Evolutionary conservation across 2,888 invertebrate species (phyloP).

Genomic region (Entomobrya multifasciata): DNA sequence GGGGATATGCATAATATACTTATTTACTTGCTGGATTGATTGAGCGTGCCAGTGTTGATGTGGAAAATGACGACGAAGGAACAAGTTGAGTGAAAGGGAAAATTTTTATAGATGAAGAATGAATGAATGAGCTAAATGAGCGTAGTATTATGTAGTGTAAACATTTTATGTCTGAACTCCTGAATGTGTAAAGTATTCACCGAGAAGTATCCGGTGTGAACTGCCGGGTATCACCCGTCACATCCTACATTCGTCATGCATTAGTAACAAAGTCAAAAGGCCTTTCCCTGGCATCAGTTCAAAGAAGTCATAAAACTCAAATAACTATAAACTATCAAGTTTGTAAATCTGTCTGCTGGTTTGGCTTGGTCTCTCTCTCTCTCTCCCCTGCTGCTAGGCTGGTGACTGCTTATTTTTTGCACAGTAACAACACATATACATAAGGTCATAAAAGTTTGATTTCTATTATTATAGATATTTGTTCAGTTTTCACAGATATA

Average conservation of each 20-base stretch:
- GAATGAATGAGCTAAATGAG: constrained; percentile 46
- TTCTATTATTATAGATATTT: constrained; percentile 36
- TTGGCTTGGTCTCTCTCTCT: constrained; percentile 22
- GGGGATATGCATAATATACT: not conserved
- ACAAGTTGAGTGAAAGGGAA: not conserved
- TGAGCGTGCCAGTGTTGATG: constrained; percentile 21
- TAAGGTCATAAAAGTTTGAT: constrained; percentile 7
- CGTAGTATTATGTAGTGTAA: not conserved
- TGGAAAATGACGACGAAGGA: constrained; percentile 20
- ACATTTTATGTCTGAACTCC: constrained; percentile 1
- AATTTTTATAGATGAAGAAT: constrained; percentile 30
- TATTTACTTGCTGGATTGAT: constrained; percentile 1
- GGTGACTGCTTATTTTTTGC: not conserved
- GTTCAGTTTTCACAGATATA: constrained; percentile 8
- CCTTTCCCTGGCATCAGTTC: constrained; percentile 67
- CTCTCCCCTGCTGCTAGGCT: not conserved
- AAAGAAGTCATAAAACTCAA: constrained; percentile 70
- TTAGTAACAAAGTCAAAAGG: constrained; percentile 54
- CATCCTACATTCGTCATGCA: constrained; percentile 54
- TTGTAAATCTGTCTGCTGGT: constrained; percentile 30
- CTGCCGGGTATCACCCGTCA: constrained; percentile 45
- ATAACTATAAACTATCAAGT: constrained; percentile 57
- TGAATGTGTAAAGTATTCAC: constrained; percentile 6
- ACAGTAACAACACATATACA: not conserved
- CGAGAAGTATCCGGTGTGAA: constrained; percentile 45